Percentiles rank a stretch among this genome's conserved stretches.
Evolutionary conservation across 2,797 vertebrate species (phyloP).

Genomic region (Argyrosomus regius): DNA sequence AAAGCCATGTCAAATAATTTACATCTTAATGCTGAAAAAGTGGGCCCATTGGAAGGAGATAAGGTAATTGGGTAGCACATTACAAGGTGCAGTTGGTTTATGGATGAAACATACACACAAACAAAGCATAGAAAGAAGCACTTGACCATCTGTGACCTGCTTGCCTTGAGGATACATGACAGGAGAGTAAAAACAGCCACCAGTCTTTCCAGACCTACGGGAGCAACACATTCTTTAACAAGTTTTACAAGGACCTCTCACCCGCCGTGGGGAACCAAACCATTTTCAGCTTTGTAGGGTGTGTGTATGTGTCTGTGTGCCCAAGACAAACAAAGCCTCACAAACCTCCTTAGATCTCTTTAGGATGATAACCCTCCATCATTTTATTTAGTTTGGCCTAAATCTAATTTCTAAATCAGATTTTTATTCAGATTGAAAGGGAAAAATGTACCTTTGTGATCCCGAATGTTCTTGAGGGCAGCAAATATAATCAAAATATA

Average conservation of each 20-base stretch:
- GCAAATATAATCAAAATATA: conserved; percentile 35
- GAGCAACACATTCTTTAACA: conserved; percentile 46
- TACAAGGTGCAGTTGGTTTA: neutral
- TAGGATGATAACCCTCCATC: conserved; percentile 1
- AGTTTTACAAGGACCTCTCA: conserved; percentile 56
- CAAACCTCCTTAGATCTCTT: conserved; percentile 21
- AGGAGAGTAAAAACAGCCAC: conserved; percentile 34
- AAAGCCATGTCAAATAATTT: neutral
- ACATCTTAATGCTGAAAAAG: neutral
- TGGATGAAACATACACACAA: neutral
- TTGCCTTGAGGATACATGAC: neutral
- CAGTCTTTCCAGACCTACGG: conserved; percentile 16
- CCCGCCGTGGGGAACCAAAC: neutral
- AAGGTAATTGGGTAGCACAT: neutral
- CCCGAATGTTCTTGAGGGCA: conserved; percentile 7
- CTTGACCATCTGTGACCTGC: neutral
- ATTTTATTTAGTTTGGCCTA: conserved; percentile 27
- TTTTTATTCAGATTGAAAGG: conserved; percentile 1
- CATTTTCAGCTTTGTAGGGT: conserved; percentile 4
- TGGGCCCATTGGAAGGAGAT: neutral
- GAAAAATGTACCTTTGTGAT: neutral
- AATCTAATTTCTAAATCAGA: neutral
- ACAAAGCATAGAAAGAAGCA: neutral
- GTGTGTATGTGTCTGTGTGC: conserved; percentile 1
- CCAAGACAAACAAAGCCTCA: conserved; percentile 39